Conservation (phyloP, 1,140 invertebrate genomes). For the Dufourea novaeangliae region DNA sequence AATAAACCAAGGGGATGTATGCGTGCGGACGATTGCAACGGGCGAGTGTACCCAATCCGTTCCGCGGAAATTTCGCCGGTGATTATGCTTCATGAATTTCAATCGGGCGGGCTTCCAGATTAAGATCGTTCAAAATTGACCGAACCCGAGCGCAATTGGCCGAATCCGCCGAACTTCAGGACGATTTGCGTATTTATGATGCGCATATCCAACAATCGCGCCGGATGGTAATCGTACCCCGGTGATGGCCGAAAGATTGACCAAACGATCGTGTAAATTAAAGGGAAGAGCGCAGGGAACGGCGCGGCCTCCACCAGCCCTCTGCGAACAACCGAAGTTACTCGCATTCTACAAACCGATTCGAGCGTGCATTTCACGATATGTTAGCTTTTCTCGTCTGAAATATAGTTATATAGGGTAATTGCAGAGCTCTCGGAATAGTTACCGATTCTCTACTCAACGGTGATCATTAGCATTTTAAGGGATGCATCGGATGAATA, state of each 20-base stretch:
- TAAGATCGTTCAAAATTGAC: conserved; percentile 62
- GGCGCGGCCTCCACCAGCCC: too few relatives aligned
- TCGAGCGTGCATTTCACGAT: too few relatives aligned
- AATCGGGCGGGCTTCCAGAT: conserved; percentile 51
- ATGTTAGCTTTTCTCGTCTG: too few relatives aligned
- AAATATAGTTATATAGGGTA: too few relatives aligned
- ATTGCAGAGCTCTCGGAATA: too few relatives aligned
- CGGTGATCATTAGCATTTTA: too few relatives aligned
- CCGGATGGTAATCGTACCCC: conserved; percentile 18
- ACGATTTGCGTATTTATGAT: conserved; percentile 63
- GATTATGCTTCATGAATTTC: conserved; percentile 66
- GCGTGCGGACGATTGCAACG: not conserved
- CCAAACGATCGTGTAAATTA: conserved; percentile 26
- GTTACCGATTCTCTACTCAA: too few relatives aligned
- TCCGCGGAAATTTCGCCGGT: conserved; percentile 54
- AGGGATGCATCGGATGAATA: too few relatives aligned
- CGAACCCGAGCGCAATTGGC: conserved; percentile 29
- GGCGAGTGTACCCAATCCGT: conserved; percentile 9
- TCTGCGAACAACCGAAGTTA: too few relatives aligned
- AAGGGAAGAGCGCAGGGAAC: not conserved
- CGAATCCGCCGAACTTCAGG: conserved; percentile 52
- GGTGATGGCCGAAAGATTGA: conserved; percentile 9
- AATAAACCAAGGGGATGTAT: conserved; percentile 41
- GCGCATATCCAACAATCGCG: conserved; percentile 7
- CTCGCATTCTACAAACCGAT: too few relatives aligned